Percentiles rank a stretch among this genome's conserved stretches.
Conservation (phyloP, 2,113 vertebrate species). For the Corythornis madagascariensis region DNA sequence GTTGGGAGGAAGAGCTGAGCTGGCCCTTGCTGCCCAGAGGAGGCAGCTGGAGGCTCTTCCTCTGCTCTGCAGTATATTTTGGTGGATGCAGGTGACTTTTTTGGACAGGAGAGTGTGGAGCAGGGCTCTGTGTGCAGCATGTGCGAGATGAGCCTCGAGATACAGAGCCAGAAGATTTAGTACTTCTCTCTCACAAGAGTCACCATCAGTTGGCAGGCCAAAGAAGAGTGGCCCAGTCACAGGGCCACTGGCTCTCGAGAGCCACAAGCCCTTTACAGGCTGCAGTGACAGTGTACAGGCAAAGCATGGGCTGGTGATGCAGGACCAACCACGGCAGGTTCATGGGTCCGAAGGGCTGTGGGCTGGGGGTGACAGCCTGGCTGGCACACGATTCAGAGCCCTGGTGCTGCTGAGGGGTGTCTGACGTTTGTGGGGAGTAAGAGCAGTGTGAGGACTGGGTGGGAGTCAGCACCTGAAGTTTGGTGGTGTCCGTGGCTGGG, state of each 20-base stretch:
- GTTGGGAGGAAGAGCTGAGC: not conserved
- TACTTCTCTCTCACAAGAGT: not conserved
- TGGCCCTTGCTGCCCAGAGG: not conserved
- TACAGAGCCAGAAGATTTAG: not conserved
- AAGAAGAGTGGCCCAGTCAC: not conserved
- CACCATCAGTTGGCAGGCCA: not conserved
- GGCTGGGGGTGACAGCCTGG: not conserved
- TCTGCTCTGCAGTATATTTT: not conserved
- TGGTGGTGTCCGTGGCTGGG: not conserved
- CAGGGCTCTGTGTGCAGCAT: not conserved
- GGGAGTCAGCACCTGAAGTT: not conserved
- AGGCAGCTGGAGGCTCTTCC: not conserved
- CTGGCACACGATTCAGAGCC: not conserved
- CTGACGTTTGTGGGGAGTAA: rapidly evolving
- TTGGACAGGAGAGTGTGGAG: not conserved
- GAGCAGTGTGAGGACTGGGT: not conserved
- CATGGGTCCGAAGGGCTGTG: not conserved
- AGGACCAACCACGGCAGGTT: not conserved
- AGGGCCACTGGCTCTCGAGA: not conserved
- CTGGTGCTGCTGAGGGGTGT: rapidly evolving
- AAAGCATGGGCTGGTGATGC: rapidly evolving
- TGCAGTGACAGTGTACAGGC: not conserved
- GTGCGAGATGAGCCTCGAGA: not conserved
- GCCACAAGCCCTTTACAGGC: not conserved
- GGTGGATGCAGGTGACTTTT: not conserved